A percentile compares a stretch with the other conserved stretches of the same genome.
phyloP scores from a whole-genome alignment of 2,888 invertebrate species.

The Trachelus iudaicus region DNA sequence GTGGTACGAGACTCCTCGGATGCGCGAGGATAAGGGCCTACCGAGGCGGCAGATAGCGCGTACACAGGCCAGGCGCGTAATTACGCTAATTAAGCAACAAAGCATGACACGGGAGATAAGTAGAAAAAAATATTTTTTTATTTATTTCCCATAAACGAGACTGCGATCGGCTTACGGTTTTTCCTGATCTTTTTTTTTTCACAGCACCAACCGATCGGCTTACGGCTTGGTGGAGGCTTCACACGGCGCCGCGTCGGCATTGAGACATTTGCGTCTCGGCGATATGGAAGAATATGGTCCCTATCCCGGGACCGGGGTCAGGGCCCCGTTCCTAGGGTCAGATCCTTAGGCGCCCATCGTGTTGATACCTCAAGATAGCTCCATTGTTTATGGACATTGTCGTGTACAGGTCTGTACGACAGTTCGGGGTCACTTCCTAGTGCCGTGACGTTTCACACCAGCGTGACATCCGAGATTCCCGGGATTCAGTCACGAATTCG shows the following conservation, averaged over 20 bases:
- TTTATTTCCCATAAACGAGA: neutral
- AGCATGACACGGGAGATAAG: neutral
- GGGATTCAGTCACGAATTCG: conserved; percentile 55
- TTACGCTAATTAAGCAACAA: neutral
- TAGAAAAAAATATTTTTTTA: neutral
- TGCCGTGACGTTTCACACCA: conserved; percentile 55
- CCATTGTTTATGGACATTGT: conserved; percentile 59
- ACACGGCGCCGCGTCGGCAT: conserved; percentile 29
- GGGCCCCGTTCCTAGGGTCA: conserved; percentile 54
- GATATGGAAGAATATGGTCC: conserved; percentile 22
- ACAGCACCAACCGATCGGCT: neutral
- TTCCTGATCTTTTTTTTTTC: neutral
- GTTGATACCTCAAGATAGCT: conserved; percentile 58
- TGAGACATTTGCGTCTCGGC: conserved; percentile 55
- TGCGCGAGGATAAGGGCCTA: neutral
- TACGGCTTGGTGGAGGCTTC: neutral
- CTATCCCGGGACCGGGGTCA: conserved; percentile 37
- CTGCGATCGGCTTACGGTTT: neutral
- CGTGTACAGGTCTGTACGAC: conserved; percentile 48
- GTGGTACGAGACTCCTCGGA: neutral
- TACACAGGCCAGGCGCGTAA: neutral
- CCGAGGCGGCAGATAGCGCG: neutral
- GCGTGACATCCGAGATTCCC: conserved; percentile 53
- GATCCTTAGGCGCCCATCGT: conserved; percentile 52
- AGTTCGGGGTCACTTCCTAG: conserved; percentile 60